A percentile compares a stretch with the other conserved stretches of the same genome.
Conservation (phyloP, 2,113 vertebrate genomes). For the Rostratula benghalensis region DNA sequence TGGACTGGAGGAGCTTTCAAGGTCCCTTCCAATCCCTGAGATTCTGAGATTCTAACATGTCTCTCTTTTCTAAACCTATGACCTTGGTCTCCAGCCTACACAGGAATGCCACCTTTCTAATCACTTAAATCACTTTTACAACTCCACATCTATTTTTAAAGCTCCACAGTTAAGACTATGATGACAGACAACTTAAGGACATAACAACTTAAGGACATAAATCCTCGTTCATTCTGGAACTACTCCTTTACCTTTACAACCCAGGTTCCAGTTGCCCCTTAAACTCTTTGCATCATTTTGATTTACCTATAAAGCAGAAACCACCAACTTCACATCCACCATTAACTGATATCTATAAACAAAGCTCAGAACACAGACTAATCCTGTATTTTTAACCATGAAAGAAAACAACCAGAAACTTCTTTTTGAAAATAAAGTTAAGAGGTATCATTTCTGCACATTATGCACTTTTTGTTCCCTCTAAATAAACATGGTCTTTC, state of each 20-base stretch:
- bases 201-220: neutral
- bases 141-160: neutral
- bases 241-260: neutral
- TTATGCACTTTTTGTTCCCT: neutral
- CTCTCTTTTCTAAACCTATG: no score
- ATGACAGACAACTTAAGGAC: neutral
- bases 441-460: neutral
- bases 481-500: neutral
- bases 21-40: no score
- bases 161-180: neutral
- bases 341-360: neutral
- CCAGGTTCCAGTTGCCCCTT: neutral
- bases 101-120: neutral
- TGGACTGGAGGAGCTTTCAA: no score
- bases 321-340: neutral
- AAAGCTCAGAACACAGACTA: neutral
- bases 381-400: neutral
- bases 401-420: neutral
- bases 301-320: no score
- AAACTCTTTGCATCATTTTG: neutral
- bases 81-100: neutral
- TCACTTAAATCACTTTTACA: neutral
- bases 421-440: neutral
- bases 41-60: no score
- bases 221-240: neutral